A percentile compares a stretch with the other conserved stretches of the same genome.
phyloP scores from a whole-genome alignment of 2,888 invertebrate species.

The Polydrusus pterygomalis region DNA sequence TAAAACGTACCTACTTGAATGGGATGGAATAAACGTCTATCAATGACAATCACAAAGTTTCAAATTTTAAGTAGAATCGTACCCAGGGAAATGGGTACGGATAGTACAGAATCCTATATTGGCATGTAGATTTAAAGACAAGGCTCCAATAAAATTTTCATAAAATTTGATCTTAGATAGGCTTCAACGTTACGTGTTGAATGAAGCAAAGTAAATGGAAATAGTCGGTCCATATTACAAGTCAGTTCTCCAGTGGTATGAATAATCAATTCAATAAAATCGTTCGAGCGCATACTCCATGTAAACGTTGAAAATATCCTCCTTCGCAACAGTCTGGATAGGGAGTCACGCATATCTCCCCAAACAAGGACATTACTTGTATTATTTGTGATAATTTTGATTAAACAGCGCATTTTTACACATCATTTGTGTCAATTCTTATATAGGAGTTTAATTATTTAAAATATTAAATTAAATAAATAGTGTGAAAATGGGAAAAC shows the following conservation, averaged over 20 bases:
- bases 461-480: neutral
- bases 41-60: too few relatives aligned
- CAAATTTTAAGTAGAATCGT: too few relatives aligned
- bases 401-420: conserved; percentile 13
- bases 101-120: too few relatives aligned
- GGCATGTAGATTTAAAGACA: too few relatives aligned
- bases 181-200: too few relatives aligned
- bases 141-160: too few relatives aligned
- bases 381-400: conserved; percentile 35
- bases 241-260: neutral
- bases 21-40: too few relatives aligned
- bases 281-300: conserved; percentile 13
- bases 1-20: too few relatives aligned
- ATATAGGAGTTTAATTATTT: neutral
- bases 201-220: too few relatives aligned
- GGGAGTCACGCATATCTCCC: conserved; percentile 29
- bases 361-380: conserved; percentile 4
- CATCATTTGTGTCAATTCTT: conserved; percentile 5
- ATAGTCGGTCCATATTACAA: too few relatives aligned
- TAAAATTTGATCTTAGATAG: too few relatives aligned
- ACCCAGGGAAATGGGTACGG: too few relatives aligned
- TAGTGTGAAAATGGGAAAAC: conserved; percentile 77
- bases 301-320: conserved; percentile 33
- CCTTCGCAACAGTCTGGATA: conserved; percentile 31
- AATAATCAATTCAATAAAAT: conserved; percentile 1